Percentiles rank a stretch among this genome's conserved stretches.
These are phyloP conservation scores for Naso thynnoides DNA, from an alignment of 2,797 vertebrate species.

Conservation along the genomic window DNA sequence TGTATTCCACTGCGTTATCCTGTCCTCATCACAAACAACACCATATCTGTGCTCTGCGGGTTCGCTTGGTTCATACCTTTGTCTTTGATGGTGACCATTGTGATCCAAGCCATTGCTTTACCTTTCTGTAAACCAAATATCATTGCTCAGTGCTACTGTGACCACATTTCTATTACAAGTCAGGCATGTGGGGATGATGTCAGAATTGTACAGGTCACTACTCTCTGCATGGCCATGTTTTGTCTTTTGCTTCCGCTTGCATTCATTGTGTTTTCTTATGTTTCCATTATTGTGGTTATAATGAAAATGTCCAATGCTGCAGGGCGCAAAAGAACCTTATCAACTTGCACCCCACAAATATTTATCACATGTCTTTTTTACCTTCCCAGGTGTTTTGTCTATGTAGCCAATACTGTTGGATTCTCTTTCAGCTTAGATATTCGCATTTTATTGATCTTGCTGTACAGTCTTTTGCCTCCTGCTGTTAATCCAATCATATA, in stretches of 20 bases:
- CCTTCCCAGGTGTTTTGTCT: slow-evolving; percentile 77
- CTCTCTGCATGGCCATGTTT: slow-evolving; percentile 75
- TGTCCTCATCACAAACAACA: slow-evolving; percentile 75
- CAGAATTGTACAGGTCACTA: slow-evolving; percentile 36
- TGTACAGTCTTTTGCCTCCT: slow-evolving; percentile 79
- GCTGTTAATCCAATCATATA: slow-evolving; percentile 85
- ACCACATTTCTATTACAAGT: slow-evolving; percentile 78
- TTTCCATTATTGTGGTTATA: slow-evolving; percentile 70
- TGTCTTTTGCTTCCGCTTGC: slow-evolving; percentile 78
- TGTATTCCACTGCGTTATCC: slow-evolving; percentile 80
- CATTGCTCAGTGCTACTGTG: slow-evolving; percentile 84
- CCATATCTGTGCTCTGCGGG: slow-evolving; percentile 56
- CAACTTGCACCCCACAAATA: slow-evolving; percentile 82
- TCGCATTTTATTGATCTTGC: slow-evolving; percentile 67
- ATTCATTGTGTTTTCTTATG: slow-evolving; percentile 84
- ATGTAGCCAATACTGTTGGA: slow-evolving; percentile 51
- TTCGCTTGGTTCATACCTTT: slow-evolving; percentile 70
- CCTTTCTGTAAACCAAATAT: slow-evolving; percentile 80
- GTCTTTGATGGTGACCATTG: slow-evolving; percentile 38
- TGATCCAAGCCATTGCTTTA: slow-evolving; percentile 65
- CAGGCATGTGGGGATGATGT: slow-evolving; percentile 79
- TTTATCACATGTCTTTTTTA: slow-evolving; percentile 82
- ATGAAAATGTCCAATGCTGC: slow-evolving; percentile 69
- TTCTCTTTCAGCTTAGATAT: slow-evolving; percentile 65
- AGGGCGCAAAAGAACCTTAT: slow-evolving; percentile 70